phyloP scores from a whole-genome alignment of 2,113 vertebrate genomes.

The Peucedramus taeniatus region DNA sequence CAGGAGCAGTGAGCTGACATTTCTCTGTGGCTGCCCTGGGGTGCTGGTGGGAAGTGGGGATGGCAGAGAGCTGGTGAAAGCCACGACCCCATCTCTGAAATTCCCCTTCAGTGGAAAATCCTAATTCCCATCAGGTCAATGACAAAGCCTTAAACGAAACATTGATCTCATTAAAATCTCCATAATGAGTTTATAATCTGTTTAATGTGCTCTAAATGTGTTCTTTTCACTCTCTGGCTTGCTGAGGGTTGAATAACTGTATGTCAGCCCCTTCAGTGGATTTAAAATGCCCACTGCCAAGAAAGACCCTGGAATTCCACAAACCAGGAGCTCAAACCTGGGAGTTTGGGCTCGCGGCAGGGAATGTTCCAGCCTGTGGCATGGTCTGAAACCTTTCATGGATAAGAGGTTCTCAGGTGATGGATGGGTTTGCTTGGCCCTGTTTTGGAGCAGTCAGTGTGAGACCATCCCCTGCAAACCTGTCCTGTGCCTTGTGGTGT shows the following conservation, averaged over 20 bases:
- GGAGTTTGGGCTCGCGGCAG: accelerated
- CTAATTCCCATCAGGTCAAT: neutral
- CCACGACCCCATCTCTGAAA: neutral
- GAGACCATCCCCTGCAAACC: neutral
- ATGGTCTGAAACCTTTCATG: neutral
- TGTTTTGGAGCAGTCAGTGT: accelerated
- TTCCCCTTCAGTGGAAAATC: neutral
- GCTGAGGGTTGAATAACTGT: neutral
- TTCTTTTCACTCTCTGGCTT: neutral
- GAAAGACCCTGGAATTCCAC: neutral
- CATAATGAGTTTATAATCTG: neutral
- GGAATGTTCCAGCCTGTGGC: neutral
- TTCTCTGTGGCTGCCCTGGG: neutral
- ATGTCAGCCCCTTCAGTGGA: neutral
- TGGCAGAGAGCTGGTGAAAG: neutral
- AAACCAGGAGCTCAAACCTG: neutral
- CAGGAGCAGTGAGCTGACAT: neutral
- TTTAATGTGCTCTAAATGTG: neutral
- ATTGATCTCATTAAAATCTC: neutral
- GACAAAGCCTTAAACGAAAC: neutral
- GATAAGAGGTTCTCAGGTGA: neutral
- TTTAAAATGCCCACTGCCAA: neutral
- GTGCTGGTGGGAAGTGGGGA: neutral
- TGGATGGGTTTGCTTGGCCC: neutral
- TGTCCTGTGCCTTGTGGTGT: neutral